Evolutionary conservation across 2,888 invertebrate species (phyloP), one percentile per base, ranked within the genome.

Genomic region (Caenorhabditis sp.): DNA sequence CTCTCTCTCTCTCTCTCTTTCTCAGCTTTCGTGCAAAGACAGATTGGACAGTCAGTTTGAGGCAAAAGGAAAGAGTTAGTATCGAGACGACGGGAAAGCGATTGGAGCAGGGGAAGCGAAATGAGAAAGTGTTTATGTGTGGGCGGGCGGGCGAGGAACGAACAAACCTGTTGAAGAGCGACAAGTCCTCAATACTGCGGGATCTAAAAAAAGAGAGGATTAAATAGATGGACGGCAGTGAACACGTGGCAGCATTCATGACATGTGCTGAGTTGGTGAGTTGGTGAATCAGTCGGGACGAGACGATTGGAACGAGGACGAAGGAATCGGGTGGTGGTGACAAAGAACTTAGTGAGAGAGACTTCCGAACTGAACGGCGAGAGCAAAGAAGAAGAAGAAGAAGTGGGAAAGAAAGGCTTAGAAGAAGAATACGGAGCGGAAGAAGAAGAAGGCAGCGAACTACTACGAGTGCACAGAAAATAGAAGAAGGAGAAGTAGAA

Each of bases 141-240:
- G 41, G 46, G 89, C 2, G 37, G 89, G 89, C 26, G 22, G 24
- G 24, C 26, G 15, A 56, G 37, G 52, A 55, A 43, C 73, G n/a
- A n/a, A 73, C 84, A 79, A 81, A 89, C 89, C 89, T 89, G 88
- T 89, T 89, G 83, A 89, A 89, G 63, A 89, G 84, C 63, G 87
- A 89, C 74, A 88, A 81, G 76, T 89, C 89, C 80, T 89, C 88
- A 78, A 88, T 88, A 81, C 86, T 86, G 65, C 88, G 84, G 59
- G 88, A 88, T 82, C 88, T 88, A 79, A 83, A 86, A n/a, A 83
- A 72, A 78, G 68, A 61, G 48, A 59, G 30, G 26, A 63, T 72
- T 72, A 56, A 56, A 55, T 24, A 41, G 13, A 32, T 17, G 65
- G 15, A 11, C 20, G 15, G 39, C 17, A 41, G 43, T 20, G 27